Base-by-base conservation (phyloP, 2,888 invertebrate species). In the Tipula confusa region DNA sequence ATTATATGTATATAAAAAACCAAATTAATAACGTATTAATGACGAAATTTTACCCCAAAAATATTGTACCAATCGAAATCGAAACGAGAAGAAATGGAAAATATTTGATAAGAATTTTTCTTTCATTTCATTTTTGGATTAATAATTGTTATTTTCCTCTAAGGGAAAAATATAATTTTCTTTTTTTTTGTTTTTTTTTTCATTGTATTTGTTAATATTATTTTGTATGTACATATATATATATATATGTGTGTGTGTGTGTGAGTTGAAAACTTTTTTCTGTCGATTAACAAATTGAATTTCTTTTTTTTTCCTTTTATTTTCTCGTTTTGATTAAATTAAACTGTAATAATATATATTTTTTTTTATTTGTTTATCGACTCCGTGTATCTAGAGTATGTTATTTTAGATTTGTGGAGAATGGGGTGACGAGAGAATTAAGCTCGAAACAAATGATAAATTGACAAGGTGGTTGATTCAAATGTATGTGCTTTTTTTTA, bases 21-120 rank as follows among this genome's bases (percentile, higher is more conserved):
- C 64, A 64, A 64, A 64, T 64, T 64, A 64, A 64, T 64, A 64
- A 64, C 24, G 64, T 64, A 64, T 64, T 64, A 64, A 64, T 64
- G 64, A 64, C 64, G n/a, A n/a, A 64, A 64, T 64, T 24, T 24
- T 64, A 64, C 64, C 64, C 64, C 24, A 64, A 64, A 18, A 18
- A 24, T 64, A 24, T 64, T 64, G 24, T 64, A 64, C 64, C 24
- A 64, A 64, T 64, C 24, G 24, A 64, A 64, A 24, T 64, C 64
- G 64, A 64, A 43, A 15, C 9, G 9, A 15, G 15, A 43, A 43
- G 7, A 43, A 64, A n/a, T n/a, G n/a, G n/a, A n/a, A n/a, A n/a
- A n/a, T n/a, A n/a, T n/a, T 24, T 64, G 18, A 64, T 64, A 64
- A 64, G 24, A 64, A 18, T 64, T 64, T 43, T 64, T 15, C 24